Evolutionary conservation across 2,113 vertebrate genomes (phyloP).

Genomic region (Campylomormyrus numenius): DNA sequence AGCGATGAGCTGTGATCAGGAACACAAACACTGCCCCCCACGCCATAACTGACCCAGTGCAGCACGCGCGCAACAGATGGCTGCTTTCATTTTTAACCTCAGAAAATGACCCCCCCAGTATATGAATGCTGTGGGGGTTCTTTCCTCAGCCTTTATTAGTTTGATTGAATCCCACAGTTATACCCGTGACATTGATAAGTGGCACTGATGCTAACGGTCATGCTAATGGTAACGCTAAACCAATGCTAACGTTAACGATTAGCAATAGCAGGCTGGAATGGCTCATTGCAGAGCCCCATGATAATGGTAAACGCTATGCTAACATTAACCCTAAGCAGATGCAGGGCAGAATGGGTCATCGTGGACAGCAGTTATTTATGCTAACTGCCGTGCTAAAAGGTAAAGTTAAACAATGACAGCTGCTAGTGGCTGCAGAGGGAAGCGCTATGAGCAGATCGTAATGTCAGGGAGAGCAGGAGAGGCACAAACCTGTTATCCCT

Average conservation of each 20-base stretch:
- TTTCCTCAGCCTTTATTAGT: not conserved
- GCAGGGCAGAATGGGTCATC: not conserved
- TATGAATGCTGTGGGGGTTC: not conserved
- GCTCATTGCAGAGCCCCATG: not conserved
- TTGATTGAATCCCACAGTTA: not conserved
- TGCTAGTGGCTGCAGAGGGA: not conserved
- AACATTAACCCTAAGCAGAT: not conserved
- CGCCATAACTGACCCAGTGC: not conserved
- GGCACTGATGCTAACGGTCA: not conserved
- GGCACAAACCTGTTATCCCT: conserved; percentile 48
- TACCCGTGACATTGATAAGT: not conserved
- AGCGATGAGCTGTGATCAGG: not conserved
- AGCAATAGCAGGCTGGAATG: not conserved
- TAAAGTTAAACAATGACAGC: not conserved
- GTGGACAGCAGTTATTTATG: not conserved
- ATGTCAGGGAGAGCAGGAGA: not conserved
- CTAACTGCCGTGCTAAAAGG: not conserved
- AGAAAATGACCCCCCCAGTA: not conserved
- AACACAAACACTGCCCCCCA: not conserved
- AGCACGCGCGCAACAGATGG: not conserved
- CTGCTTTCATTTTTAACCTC: not conserved
- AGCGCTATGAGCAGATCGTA: not conserved
- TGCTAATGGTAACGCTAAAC: not conserved
- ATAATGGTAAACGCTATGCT: not conserved
- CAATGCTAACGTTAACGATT: not conserved